Base-by-base conservation (phyloP, 1,140 invertebrate genomes). In the Drosophila mayri region DNA sequence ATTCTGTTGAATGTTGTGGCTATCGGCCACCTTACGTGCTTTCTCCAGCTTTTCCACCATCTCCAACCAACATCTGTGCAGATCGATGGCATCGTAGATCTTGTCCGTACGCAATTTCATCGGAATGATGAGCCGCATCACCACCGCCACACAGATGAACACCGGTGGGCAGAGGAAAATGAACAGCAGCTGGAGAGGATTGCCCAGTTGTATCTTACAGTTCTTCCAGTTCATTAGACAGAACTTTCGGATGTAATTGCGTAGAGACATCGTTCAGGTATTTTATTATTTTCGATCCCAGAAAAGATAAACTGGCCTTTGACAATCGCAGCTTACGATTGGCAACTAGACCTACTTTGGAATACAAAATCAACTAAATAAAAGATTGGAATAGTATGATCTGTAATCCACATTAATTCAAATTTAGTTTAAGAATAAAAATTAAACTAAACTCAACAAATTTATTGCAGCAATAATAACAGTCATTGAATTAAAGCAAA, bases 211-310 rank as follows among this genome's bases (percentile, higher is more conserved):
- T 1, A 64, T 20, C 55, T 65, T 84, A 20, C 70, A 67, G 28
- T 90, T 63, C 40, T 71, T 75, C 85, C 81, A 90, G 44, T 66
- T 52, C 12, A 87, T 50, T 41, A 87, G 30, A 0, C 71, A 0
- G 8, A 90, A 71, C 62, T 76, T 80, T 7, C 44, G 57, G 3
- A 84, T 10, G 44, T 41, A 71, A 10, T 50, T 25, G 4, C 80
- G 80, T 7, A 80, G 28, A 7, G 67, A 35, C 84, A 88, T 87
- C 5, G 18, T 35, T 28, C 1, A 16, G 12, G 20, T 54, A 16
- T 8, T 22, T 5, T 14, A 12, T 41, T 10, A 46, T 47, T 37
- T 47, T 3, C 14, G 41, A 11, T 38, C 38, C 14, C 2, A 4
- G 20, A n/a, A 22, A 59, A 20, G 4, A 10, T 22, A 6, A 22